Evolutionary conservation across 2,888 invertebrate genomes (phyloP).

Genomic region (Sminthurinus aureus): DNA sequence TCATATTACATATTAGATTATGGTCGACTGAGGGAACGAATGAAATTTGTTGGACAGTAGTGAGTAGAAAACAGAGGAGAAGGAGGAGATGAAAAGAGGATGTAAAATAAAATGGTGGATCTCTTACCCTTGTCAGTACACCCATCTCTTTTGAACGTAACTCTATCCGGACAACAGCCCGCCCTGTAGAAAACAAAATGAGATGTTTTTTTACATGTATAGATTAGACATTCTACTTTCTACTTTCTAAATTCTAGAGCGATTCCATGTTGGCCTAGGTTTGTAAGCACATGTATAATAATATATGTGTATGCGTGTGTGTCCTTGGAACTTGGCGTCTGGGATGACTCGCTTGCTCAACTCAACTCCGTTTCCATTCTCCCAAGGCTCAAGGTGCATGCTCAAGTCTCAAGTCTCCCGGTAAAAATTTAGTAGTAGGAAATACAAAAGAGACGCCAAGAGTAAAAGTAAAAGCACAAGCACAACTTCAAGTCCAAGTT

Average conservation of each 20-base stretch:
- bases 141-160: constrained; percentile 62
- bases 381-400: too few relatives aligned
- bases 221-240: too few relatives aligned
- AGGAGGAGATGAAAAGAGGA: not conserved
- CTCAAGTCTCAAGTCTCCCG: not conserved
- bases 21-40: not conserved
- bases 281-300: too few relatives aligned
- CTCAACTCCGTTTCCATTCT: too few relatives aligned
- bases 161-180: constrained; percentile 67
- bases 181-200: constrained; percentile 56
- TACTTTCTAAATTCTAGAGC: too few relatives aligned
- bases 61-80: not conserved
- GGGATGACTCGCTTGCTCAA: constrained; percentile 2
- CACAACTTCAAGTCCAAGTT: too few relatives aligned
- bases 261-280: too few relatives aligned
- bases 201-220: not conserved
- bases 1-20: not conserved
- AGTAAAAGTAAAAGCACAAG: not conserved
- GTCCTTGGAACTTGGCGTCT: constrained; percentile 9
- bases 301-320: not conserved
- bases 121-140: constrained; percentile 51
- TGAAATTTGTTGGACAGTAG: not conserved
- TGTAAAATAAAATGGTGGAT: constrained; percentile 1
- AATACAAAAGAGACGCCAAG: not conserved
- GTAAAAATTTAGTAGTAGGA: not conserved